Percentiles rank a stretch among this genome's conserved stretches.
These are phyloP conservation scores for Pungitius pungitius DNA, from an alignment of 2,113 vertebrate species.

Conservation along the genomic window DNA sequence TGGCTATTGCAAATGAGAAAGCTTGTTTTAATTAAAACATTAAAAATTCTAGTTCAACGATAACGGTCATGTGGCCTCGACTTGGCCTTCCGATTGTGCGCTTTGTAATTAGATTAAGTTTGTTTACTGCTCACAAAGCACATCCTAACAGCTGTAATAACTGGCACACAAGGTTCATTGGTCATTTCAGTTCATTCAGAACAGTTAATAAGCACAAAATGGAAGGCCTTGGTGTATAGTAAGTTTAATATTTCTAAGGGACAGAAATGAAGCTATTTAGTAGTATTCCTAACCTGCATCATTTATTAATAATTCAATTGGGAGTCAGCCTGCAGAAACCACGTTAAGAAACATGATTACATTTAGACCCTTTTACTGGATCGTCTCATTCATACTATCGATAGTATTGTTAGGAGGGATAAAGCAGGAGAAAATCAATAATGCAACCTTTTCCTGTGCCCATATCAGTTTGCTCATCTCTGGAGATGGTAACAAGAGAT, in stretches of 20 bases:
- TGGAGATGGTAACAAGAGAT: slow-evolving; percentile 51
- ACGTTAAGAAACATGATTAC: slow-evolving; percentile 36
- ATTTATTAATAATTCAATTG: slow-evolving; percentile 8
- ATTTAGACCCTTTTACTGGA: slow-evolving; percentile 43
- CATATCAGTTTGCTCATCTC: slow-evolving; percentile 37
- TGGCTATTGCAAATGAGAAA: background rate
- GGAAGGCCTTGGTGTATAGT: background rate
- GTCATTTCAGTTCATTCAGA: background rate
- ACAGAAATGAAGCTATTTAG: background rate
- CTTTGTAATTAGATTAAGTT: background rate
- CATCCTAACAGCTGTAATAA: background rate
- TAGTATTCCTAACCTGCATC: slow-evolving; percentile 1
- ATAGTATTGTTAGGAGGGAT: slow-evolving; percentile 35
- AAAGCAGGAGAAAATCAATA: slow-evolving; percentile 52
- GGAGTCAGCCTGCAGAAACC: slow-evolving; percentile 38
- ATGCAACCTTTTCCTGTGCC: slow-evolving; percentile 42
- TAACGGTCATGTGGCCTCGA: background rate
- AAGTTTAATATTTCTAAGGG: background rate
- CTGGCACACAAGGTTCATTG: background rate
- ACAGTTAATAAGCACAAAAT: background rate
- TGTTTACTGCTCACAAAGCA: background rate
- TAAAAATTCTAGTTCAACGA: background rate
- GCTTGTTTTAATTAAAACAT: background rate
- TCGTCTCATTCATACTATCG: slow-evolving; percentile 26
- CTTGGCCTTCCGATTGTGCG: too few species aligned